Conservation (phyloP, 2,797 vertebrate species). For the Anabacerthia variegaticeps region DNA sequence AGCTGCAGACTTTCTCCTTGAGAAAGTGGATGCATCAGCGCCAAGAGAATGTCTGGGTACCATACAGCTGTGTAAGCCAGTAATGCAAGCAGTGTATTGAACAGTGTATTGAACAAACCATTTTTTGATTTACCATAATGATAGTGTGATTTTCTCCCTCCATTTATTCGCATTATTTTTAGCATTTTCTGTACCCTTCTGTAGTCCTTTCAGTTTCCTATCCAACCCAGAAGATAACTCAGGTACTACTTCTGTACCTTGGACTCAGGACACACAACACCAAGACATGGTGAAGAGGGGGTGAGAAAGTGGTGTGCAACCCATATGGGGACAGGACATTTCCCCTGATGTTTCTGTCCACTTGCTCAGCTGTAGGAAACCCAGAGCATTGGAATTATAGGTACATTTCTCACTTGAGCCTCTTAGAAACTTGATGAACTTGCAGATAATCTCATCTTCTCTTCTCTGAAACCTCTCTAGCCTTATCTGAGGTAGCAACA, state of each 20-base stretch:
- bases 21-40: neutral
- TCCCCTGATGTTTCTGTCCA: neutral
- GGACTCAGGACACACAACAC: rapidly evolving
- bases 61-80: neutral
- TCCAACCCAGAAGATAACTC: neutral
- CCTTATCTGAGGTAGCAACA: neutral
- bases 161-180: neutral
- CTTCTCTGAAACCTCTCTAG: neutral
- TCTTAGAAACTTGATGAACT: neutral
- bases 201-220: neutral
- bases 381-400: neutral
- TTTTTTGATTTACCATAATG: neutral
- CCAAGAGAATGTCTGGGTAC: neutral
- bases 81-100: neutral
- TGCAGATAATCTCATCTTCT: neutral
- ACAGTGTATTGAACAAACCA: rapidly evolving
- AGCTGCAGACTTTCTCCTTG: neutral
- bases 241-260: neutral
- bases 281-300: neutral
- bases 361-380: neutral
- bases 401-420: neutral
- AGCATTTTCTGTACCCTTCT: neutral
- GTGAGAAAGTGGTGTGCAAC: neutral
- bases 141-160: neutral
- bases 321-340: neutral